Evolutionary conservation across 2,888 invertebrate genomes (phyloP), one percentile per base, ranked within the genome.

Genomic region (Celastrina argiolus): DNA sequence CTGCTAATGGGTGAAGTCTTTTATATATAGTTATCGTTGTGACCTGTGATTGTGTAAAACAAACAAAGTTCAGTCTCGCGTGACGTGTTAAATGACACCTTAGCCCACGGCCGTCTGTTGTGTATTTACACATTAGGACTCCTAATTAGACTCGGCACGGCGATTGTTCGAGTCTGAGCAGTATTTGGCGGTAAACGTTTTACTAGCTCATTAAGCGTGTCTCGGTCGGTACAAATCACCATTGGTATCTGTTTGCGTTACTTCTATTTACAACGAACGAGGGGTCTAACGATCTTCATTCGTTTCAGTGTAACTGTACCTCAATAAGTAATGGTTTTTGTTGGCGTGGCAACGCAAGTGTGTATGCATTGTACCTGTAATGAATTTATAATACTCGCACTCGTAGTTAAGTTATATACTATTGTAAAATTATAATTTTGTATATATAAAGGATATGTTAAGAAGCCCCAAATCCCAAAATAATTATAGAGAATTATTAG

Each of bases 201-300:
- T 77, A 79, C 74, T 71, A 78, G 74, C 77, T 83, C 85, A 82
- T 85, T 85, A 83, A 78, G 76, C 78, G 79, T 80, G 81, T 83
- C 80, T 78, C 78, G 77, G 74, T 76, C 79, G 80, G 77, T 81
- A 82, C 79, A 81, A 82, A 82, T 81, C 78, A 76, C 75, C 72
- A 76, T 71, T 77, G 78, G 76, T 73, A 72, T 76, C 74, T 74
- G 76, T 79, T 77, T 81, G 80, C 75, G 78, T 77, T 78, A 74
- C 74, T 73, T 72, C 74, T 74, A 74, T 75, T 76, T 72, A 72
- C 76, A 76, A 78, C 78, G 74, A 81, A 79, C 76, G 78, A 78
- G 74, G 74, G 73, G 74, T 72, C 78, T 81, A 83, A 81, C 78
- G 79, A 78, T 77, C 75, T 71, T 71, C 74, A 74, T 74, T 77